phyloP scores from a whole-genome alignment of 2,113 vertebrate genomes.

The Blennius ocellaris region DNA sequence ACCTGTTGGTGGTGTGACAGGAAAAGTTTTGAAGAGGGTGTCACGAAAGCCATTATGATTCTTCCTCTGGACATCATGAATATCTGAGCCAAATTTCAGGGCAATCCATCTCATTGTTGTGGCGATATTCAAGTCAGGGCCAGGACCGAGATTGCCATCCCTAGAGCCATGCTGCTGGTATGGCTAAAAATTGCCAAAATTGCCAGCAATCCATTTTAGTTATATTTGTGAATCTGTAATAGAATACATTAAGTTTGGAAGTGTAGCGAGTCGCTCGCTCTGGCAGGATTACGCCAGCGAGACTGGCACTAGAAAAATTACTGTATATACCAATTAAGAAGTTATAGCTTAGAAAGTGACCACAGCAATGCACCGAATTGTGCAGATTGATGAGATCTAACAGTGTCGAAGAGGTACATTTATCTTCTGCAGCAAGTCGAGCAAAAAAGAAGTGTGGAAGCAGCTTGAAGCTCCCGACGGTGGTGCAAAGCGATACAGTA shows the following conservation, averaged over 20 bases:
- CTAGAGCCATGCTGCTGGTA: neutral
- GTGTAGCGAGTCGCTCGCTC: neutral
- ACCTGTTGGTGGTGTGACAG: neutral
- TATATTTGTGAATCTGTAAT: neutral
- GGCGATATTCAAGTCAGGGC: neutral
- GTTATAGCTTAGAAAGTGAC: neutral
- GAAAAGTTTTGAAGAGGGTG: neutral
- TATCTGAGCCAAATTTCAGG: neutral
- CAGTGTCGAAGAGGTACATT: constrained; percentile 33
- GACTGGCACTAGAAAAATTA: constrained; percentile 5
- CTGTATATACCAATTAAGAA: neutral
- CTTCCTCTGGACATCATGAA: neutral
- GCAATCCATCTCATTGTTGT: neutral
- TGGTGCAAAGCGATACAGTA: constrained; percentile 44
- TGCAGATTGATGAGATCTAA: constrained; percentile 45
- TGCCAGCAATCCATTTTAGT: neutral
- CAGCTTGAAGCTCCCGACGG: constrained; percentile 39
- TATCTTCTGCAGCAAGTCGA: constrained; percentile 52
- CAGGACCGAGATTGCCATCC: neutral
- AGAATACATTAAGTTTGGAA: neutral
- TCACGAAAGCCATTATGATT: neutral
- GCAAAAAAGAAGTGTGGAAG: constrained; percentile 58
- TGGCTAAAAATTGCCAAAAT: neutral
- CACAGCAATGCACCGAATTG: constrained; percentile 10
- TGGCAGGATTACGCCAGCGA: neutral